Base-by-base conservation (phyloP, 2,113 vertebrate genomes). In the Ceratotherium simum region DNA sequence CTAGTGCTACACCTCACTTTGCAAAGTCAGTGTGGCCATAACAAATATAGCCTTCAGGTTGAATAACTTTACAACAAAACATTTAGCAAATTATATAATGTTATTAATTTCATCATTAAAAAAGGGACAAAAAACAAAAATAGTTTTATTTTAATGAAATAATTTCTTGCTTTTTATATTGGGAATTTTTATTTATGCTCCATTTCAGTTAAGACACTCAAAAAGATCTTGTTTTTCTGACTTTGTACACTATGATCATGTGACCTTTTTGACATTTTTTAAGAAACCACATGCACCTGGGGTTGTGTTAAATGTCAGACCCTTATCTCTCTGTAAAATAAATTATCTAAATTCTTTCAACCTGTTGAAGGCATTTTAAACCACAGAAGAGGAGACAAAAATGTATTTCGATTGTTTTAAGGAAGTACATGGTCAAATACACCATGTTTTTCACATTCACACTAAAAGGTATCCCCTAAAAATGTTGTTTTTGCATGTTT, bases 201-300 rank as follows among this genome's bases (percentile, higher is more conserved):
- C 85, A 54, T 97, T 98, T 98, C 94, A 96, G 94, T 97, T 97
- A 98, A 97, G 92, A 96, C 75, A 95, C 86, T 92, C 83, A 98
- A 97, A 96, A 97, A 76, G 94, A 97, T 87, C 98, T 98, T 99
- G 98, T 98, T 98, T 99, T 99, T 98, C 98, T 98, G 93, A 92
- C 98, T 99, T 98, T 97, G 97, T 99, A 98, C 98, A 97, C 98
- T 98, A 98, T 98, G 98, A 98, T 99, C 99, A 99, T 98, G 99
- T 99, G 99, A 99, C 98, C 98, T 98, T 97, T 97, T 86, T 99
- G 99, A 99, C 99, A 99, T 99, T 99, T 99, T 99, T 99, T 98
- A 99, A 99, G 98, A 99, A 99, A 99, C 99, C 99, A 98, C 99
- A 99, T 96, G 99, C 99, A 99, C 99, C 99, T 99, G 99, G 99